Conservation (phyloP, 2,113 vertebrate genomes). For the Sylvia atricapilla region DNA sequence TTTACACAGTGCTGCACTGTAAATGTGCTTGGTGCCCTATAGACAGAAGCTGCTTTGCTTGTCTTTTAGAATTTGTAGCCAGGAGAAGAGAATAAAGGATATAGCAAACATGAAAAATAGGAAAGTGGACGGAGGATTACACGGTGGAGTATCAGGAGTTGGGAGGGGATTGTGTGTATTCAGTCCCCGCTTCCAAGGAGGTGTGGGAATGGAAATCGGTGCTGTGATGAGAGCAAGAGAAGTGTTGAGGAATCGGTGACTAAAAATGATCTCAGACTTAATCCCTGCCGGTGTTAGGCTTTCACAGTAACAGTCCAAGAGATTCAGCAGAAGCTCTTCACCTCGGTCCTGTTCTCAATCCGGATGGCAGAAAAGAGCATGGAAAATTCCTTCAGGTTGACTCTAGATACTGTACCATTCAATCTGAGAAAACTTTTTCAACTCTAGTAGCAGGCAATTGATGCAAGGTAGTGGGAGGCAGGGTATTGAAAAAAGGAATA, state of each 20-base stretch:
- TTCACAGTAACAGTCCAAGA: not conserved
- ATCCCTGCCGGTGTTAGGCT: not conserved
- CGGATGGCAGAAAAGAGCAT: not conserved
- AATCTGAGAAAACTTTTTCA: not conserved
- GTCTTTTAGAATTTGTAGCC: not conserved
- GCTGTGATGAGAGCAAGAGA: not conserved
- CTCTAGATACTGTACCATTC: not conserved
- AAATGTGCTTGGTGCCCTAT: not conserved
- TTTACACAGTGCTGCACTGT: not conserved
- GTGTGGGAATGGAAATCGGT: not conserved
- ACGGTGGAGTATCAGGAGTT: not conserved
- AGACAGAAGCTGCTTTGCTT: not conserved
- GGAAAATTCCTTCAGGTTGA: not conserved
- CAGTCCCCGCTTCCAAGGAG: not conserved
- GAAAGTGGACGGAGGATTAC: not conserved
- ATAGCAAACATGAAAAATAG: not conserved
- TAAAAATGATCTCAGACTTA: not conserved
- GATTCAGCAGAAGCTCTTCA: not conserved
- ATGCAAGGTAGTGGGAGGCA: not conserved
- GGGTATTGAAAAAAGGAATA: not conserved
- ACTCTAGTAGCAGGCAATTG: not conserved
- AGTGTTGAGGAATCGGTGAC: not conserved
- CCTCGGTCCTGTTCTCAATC: accelerated
- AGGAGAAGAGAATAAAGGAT: not conserved
- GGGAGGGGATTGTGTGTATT: not conserved